Conservation (phyloP, 2,797 vertebrate genomes). For the Taenioides sp. region DNA sequence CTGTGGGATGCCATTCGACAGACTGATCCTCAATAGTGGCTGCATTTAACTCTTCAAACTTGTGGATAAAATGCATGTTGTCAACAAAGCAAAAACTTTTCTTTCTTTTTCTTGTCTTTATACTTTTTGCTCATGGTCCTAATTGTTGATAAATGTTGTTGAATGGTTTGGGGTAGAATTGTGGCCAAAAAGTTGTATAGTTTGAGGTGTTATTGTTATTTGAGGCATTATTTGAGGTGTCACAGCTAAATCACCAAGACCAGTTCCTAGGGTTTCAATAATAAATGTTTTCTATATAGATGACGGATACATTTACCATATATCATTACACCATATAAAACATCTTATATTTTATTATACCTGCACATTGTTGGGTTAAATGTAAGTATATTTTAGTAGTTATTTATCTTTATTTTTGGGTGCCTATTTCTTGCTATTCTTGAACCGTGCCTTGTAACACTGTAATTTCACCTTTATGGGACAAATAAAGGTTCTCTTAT, state of each 20-base stretch:
- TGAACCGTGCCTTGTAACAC: no score
- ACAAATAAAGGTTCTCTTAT: no score
- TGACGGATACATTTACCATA: background rate
- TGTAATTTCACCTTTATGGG: no score
- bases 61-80: slow-evolving; percentile 85
- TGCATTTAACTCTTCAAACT: slow-evolving; percentile 90
- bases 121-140: slow-evolving; percentile 40
- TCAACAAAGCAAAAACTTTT: slow-evolving; percentile 87
- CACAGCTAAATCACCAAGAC: background rate
- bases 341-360: no score
- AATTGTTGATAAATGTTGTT: slow-evolving; percentile 19
- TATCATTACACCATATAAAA: no score
- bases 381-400: no score
- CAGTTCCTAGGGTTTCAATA: background rate
- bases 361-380: no score
- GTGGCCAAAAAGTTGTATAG: background rate
- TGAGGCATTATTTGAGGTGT: background rate
- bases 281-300: background rate
- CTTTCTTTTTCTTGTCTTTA: slow-evolving; percentile 58
- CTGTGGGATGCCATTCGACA: slow-evolving; percentile 90
- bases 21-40: slow-evolving; percentile 86
- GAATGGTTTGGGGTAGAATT: slow-evolving; percentile 21
- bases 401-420: no score
- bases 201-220: background rate
- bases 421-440: no score